phyloP scores from a whole-genome alignment of 1,140 invertebrate genomes.

The Drosophila mauritiana region DNA sequence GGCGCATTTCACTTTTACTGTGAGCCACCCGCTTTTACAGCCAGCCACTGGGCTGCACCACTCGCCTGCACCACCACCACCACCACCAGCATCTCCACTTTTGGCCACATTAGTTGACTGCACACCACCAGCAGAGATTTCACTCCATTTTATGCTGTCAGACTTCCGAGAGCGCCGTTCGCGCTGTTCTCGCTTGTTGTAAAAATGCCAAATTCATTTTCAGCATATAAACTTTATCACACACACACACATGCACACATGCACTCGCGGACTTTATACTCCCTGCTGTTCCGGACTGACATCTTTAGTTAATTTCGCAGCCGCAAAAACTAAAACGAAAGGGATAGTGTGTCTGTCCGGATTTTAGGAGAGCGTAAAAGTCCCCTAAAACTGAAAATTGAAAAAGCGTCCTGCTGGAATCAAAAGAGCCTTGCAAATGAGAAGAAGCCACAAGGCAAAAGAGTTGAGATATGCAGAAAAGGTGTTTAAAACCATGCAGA shows the following conservation, averaged over 20 bases:
- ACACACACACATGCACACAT: constrained; percentile 20
- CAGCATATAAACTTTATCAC: constrained; percentile 68
- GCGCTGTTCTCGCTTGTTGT: constrained; percentile 41
- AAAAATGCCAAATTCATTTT: constrained; percentile 83
- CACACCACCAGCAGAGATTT: constrained; percentile 79
- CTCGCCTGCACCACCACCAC: background rate
- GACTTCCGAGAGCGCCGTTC: constrained; percentile 72
- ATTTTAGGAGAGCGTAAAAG: constrained; percentile 29
- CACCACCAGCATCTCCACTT: constrained; percentile 1
- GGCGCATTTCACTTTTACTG: constrained; percentile 78
- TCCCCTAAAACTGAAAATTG: constrained; percentile 8
- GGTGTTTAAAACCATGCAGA: too few relatives aligned
- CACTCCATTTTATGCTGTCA: constrained; percentile 82
- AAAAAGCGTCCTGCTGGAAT: background rate
- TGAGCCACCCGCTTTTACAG: constrained; percentile 55
- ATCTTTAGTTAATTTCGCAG: constrained; percentile 73
- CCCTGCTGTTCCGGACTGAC: constrained; percentile 63
- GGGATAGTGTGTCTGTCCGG: constrained; percentile 20
- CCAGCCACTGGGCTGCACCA: constrained; percentile 5
- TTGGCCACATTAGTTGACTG: constrained; percentile 66
- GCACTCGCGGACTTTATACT: constrained; percentile 50
- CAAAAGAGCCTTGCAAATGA: too few relatives aligned
- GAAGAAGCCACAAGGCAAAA: background rate
- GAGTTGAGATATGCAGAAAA: background rate
- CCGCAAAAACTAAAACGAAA: constrained; percentile 51